Base-by-base conservation (phyloP, 2,888 invertebrate species). In the Oscheius onirici region DNA sequence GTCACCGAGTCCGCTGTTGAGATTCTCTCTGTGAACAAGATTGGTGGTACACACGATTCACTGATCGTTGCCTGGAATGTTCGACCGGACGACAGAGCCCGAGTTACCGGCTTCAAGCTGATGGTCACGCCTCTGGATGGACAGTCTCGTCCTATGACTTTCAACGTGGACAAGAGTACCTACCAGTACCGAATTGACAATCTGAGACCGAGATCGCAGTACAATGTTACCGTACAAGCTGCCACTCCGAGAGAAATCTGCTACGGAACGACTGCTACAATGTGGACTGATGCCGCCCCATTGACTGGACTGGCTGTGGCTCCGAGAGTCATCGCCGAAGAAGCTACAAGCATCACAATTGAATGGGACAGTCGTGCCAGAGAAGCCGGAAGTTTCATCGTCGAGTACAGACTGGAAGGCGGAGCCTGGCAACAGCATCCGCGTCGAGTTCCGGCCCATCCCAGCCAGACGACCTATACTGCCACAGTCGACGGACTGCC, bases 181-280 rank as follows among this genome's bases (percentile, higher is more conserved):
- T 83, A 81, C 71, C 84, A 84, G 63, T 87, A 87, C 73, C 70
- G 66, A 22, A 83, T 85, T 51, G 86, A 87, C 68, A 80, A 81
- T 20, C 77, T 87, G 20, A 71, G 77, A n/a, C 85, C 87, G n/a
- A 75, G 83, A 55, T 88, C 87, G 15, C 77, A 79, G 24, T 87
- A 88, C 80, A 83, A 85, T 54, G 87, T 87, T 1, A 84, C 86
- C 13, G 87, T 86, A 11, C 82, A 85, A n/a, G 81, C 81, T 0
- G 71, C 77, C 15, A 82, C 81, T n/a, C 72, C 77, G 13, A 76
- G 73, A 43, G 76, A 77, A 40, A 76, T 76, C 75, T 82, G 80
- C 67, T 79, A 76, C 43, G 85, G 85, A 60, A 75, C 81, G n/a
- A 79, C 78, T 17, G 80, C 83, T 17, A 79, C 82, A 22, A 86